Base-by-base conservation (phyloP, 2,113 vertebrate genomes). In the Cynopterus brachyotis region DNA sequence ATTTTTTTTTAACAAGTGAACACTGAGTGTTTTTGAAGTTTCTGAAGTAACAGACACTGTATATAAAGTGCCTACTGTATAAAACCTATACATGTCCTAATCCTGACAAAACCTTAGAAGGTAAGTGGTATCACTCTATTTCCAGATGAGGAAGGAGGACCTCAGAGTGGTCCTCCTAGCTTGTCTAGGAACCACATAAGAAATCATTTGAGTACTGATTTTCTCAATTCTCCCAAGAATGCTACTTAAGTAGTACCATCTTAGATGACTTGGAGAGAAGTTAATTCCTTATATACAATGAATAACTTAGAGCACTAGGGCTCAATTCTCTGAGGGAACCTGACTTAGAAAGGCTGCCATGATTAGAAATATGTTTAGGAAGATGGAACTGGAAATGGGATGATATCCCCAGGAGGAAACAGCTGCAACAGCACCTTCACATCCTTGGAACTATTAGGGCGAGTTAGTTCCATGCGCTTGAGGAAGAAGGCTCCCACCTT, bases 181-280 rank as follows among this genome's bases (percentile, higher is more conserved):
- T 80, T 50, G 32, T 6, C 66, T 17, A 66, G 47, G 64, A 81
- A 90, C 57, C 70, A 80, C 50, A 69, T 28, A 75, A n/a, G 57
- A 96, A 91, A 84, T 70, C 73, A 91, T 42, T 50, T 90, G 59
- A 95, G 62, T 72, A 89, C 73, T 42, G 32, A 83, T 76, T 83
- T 96, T 94, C 66, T 88, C 59, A 88, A 19, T 70, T 84, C 30
- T 96, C 78, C 67, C 59, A 57, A 89, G 72, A 86, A 64, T 59
- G 37, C n/a, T 70, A 75, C 72, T 66, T 66, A 79, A 57, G 42
- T 55, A 13, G 16, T 60, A 93, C 32, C 28, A 93, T 50, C 90
- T 95, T 79, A 76, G 83, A 90, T 80, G 59, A 28, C 72, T 66
- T 37, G 55, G 45, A 96, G 24, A 97, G 50, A 93, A 80, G 47